Conservation (phyloP, 2,113 vertebrate genomes). For the Peromyscus leucopus region DNA sequence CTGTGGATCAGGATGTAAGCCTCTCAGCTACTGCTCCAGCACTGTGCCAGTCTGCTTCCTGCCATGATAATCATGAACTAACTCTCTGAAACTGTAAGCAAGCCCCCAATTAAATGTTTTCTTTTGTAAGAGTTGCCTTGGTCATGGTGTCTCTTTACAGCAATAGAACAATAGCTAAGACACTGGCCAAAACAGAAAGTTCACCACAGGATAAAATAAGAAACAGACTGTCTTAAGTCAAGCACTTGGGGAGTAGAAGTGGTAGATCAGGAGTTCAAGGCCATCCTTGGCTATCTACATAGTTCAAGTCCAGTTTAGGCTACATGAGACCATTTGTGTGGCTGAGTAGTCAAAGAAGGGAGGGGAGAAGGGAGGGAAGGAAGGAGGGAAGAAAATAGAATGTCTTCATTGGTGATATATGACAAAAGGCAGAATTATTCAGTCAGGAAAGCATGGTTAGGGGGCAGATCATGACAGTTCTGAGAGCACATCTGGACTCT, state of each 20-base stretch:
- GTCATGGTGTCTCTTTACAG: neutral
- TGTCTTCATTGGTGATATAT: neutral
- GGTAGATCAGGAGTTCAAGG: neutral
- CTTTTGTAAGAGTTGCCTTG: neutral
- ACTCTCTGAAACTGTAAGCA: neutral
- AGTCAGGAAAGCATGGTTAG: neutral
- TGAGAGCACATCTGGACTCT: neutral
- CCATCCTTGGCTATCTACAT: neutral
- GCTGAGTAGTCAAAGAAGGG: too few species aligned
- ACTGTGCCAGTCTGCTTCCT: neutral
- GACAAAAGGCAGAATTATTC: constrained; percentile 4
- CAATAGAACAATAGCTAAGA: neutral
- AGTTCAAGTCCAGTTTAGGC: neutral
- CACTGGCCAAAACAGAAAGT: neutral
- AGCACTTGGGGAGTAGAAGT: neutral
- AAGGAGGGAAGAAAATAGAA: neutral
- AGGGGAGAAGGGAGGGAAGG: neutral
- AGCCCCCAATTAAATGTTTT: neutral
- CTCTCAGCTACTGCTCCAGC: neutral
- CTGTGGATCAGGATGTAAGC: neutral
- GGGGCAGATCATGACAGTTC: neutral
- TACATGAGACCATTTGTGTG: neutral
- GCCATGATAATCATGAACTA: neutral
- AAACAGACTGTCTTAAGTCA: neutral
- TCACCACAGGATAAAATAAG: neutral